A percentile compares a stretch with the other conserved stretches of the same genome.
phyloP scores from a whole-genome alignment of 2,888 invertebrate genomes.

The Electrophaes corylata region DNA sequence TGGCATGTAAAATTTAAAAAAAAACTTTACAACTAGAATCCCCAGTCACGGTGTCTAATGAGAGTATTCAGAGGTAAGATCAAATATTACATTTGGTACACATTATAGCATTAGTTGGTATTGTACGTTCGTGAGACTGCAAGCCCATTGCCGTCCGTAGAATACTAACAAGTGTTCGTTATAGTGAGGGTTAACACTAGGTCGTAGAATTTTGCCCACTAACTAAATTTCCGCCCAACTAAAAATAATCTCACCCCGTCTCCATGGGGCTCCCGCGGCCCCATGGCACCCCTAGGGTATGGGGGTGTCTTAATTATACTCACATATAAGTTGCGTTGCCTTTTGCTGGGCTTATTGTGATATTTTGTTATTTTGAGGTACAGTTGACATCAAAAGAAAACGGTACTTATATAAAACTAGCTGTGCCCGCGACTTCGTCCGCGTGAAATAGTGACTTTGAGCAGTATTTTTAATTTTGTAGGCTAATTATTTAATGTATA shows the following conservation, averaged over 20 bases:
- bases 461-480: too few relatives aligned
- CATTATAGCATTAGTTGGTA: too few relatives aligned
- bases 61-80: too few relatives aligned
- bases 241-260: slow-evolving; percentile 22
- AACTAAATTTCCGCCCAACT: slow-evolving; percentile 24
- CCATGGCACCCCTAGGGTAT: slow-evolving; percentile 17
- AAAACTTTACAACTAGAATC: too few relatives aligned
- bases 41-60: too few relatives aligned
- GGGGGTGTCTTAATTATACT: slow-evolving; percentile 28
- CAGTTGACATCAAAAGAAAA: not conserved
- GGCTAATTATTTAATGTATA: too few relatives aligned
- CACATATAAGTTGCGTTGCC: slow-evolving; percentile 24
- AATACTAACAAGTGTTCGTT: not conserved
- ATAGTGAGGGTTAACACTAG: not conserved
- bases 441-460: too few relatives aligned
- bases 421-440: too few relatives aligned
- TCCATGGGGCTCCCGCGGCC: slow-evolving; percentile 4
- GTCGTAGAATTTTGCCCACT: slow-evolving; percentile 6
- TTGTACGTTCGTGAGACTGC: too few relatives aligned
- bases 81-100: too few relatives aligned
- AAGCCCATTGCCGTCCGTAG: not conserved
- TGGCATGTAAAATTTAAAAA: too few relatives aligned
- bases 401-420: too few relatives aligned
- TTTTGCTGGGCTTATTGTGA: slow-evolving; percentile 6
- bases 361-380: not conserved